phyloP scores from a whole-genome alignment of 2,113 vertebrate genomes.

The Empidonax traillii region DNA sequence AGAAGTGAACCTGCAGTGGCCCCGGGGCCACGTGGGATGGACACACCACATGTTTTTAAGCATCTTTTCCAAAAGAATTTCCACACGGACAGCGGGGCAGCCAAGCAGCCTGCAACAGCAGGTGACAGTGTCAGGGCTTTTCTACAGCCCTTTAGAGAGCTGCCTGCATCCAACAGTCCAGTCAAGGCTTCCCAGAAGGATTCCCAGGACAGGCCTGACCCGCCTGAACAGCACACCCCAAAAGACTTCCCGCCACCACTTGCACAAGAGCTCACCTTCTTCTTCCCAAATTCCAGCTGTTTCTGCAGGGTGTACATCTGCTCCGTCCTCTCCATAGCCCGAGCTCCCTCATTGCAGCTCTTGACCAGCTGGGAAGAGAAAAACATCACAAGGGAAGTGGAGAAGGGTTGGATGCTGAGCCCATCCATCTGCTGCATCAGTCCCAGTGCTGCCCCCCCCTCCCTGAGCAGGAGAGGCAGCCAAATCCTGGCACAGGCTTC shows the following conservation, averaged over 20 bases:
- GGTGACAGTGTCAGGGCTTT: neutral
- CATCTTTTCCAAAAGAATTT: neutral
- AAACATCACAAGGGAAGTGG: fast-evolving
- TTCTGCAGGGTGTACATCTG: constrained; percentile 94
- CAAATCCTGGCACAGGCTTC: neutral
- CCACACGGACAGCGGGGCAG: fast-evolving
- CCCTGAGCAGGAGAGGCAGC: neutral
- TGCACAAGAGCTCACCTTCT: constrained; percentile 80
- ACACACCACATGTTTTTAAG: fast-evolving
- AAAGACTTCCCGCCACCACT: no score
- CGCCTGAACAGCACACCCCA: neutral
- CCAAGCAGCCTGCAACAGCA: fast-evolving
- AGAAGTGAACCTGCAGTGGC: fast-evolving
- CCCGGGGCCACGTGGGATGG: neutral
- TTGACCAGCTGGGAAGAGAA: constrained; percentile 82
- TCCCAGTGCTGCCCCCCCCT: neutral
- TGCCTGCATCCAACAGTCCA: neutral
- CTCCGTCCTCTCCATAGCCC: constrained; percentile 91
- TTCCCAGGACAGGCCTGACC: neutral
- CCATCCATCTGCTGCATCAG: neutral
- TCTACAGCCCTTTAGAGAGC: neutral
- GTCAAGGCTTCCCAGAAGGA: neutral
- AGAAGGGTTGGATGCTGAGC: fast-evolving
- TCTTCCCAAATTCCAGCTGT: constrained; percentile 93
- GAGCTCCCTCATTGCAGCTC: constrained; percentile 90